Evolutionary conservation across 2,113 vertebrate genomes (phyloP), one percentile per base, ranked within the genome.

Genomic region (Sinocyclocheilus rhinocerous): DNA sequence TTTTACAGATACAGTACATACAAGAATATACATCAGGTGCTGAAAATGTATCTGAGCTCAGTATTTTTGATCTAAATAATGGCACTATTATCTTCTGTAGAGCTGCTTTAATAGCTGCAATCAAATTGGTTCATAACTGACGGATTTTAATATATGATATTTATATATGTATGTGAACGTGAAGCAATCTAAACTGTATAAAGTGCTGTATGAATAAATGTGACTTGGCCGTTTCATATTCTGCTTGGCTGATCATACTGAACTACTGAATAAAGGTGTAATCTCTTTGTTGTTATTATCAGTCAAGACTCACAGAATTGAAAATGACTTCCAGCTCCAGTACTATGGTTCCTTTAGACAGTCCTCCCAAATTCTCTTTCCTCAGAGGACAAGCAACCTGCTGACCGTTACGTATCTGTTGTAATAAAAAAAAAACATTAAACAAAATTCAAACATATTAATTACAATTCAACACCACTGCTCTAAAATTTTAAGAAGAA

Each of bases 251-350:
- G 55, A 59, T 59, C 55, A 67, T 67, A 13, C 26, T 36, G 29
- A 20, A 29, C 1, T 33, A 13, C 9, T 33, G 15, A 33, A 29
- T 70, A 29, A 33, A 15, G 26, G 24, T 55, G 52, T 20, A 70
- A 39, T 39, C 33, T 70, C 42, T 42, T 8, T 2, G 18, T 36
- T 45, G 70, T 12, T 13, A 16, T 48, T 16, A 18, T 59, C 52
- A 13, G 26, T 82, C 70, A 78, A 77, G 86, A 96, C 96, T 97
- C 92, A 99, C 98, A 63, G 97, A 96, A 94, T 99, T 99, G 93
- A 95, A 99, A 65, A 99, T 94, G 87, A 99, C 91, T 78, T 99
- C 96, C 92, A 99, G 91, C 91, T 99, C 97, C 93, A 99, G 94
- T 88, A 95, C 95, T 93, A 99, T 95, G 61, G 88, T 93, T 88